phyloP scores from a whole-genome alignment of 2,888 invertebrate genomes.

The Acleris literana region DNA sequence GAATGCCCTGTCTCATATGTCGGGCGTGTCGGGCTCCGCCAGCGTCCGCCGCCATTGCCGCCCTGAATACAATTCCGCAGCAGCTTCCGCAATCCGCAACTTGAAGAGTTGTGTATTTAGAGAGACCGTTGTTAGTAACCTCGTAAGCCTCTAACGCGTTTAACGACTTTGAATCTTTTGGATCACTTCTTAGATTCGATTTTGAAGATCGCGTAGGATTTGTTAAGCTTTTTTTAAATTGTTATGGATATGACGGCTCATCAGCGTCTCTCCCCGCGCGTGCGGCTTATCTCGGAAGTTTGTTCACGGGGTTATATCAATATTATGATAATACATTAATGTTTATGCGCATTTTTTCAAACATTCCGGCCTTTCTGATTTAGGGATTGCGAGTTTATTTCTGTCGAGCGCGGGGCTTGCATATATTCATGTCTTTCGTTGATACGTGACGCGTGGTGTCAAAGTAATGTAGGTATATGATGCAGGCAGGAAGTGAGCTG shows the following conservation, averaged over 20 bases:
- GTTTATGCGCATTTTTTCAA: constrained; percentile 28
- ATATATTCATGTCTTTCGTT: constrained; percentile 23
- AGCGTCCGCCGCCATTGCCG: background rate
- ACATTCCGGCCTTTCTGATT: constrained; percentile 17
- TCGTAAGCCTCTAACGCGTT: too few relatives aligned
- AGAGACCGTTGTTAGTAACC: too few relatives aligned
- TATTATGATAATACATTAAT: constrained; percentile 28
- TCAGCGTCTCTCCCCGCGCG: constrained; percentile 8
- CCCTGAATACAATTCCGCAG: constrained; percentile 10
- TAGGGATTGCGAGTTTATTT: constrained; percentile 11
- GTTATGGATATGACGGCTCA: constrained; percentile 5
- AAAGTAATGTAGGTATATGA: too few relatives aligned
- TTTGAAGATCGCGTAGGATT: too few relatives aligned
- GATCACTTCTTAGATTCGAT: too few relatives aligned
- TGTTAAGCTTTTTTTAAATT: too few relatives aligned
- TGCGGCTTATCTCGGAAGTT: constrained; percentile 16
- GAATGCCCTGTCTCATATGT: constrained; percentile 18
- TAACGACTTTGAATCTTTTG: too few relatives aligned
- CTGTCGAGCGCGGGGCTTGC: constrained; percentile 1
- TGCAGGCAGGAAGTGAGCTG: too few relatives aligned
- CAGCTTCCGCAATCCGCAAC: constrained; percentile 2
- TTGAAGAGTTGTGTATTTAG: background rate
- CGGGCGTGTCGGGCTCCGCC: constrained; percentile 3
- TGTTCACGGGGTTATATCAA: constrained; percentile 26
- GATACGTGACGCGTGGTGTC: background rate